Conservation (phyloP, 2,113 vertebrate species). For the Toxotes jaculatrix region DNA sequence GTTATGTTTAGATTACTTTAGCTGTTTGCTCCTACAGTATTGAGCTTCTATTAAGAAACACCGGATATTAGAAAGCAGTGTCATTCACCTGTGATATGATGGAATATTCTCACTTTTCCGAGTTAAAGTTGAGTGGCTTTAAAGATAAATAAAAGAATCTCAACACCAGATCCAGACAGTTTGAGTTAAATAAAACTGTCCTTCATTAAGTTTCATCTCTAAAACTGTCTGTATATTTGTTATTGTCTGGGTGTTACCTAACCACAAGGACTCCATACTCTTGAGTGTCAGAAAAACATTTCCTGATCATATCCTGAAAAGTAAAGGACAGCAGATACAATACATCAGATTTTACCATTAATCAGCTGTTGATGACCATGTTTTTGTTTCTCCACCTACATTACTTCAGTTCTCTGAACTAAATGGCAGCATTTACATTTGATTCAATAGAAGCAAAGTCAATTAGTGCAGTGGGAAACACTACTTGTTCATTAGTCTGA, state of each 20-base stretch:
- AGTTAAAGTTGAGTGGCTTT: not conserved
- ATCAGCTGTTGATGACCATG: not conserved
- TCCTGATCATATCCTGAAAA: not conserved
- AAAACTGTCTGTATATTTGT: not conserved
- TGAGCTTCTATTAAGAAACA: not conserved
- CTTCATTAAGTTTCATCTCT: not conserved
- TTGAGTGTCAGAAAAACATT: not conserved
- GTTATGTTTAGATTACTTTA: not conserved
- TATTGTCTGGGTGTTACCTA: not conserved
- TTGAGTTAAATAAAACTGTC: not conserved
- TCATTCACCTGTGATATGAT: not conserved
- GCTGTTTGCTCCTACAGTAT: not conserved
- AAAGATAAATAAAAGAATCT: not conserved
- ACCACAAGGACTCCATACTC: not conserved
- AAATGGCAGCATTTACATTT: not conserved
- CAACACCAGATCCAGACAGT: not conserved
- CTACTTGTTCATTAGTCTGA: not conserved
- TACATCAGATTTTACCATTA: not conserved
- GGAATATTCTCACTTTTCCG: not conserved
- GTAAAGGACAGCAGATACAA: not conserved
- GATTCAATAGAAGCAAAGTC: not conserved
- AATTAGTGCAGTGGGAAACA: not conserved
- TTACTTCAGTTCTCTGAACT: not conserved
- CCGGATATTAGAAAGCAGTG: conserved; percentile 9
- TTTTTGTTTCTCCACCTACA: not conserved